phyloP scores from a whole-genome alignment of 2,113 vertebrate genomes.

The Nansenia antarctica region DNA sequence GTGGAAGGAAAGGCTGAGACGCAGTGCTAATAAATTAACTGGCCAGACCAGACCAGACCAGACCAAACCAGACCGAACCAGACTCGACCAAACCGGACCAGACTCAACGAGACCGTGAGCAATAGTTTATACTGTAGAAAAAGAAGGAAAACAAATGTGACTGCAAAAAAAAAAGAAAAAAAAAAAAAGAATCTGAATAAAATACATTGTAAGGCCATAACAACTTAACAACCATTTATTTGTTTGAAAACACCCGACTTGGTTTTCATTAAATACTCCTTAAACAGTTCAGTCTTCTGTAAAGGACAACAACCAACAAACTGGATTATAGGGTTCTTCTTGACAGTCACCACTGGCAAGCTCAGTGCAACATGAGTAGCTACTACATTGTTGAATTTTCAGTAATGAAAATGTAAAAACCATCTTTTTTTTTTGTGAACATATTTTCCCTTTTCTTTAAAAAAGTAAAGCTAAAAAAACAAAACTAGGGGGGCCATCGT shows the following conservation, averaged over 20 bases:
- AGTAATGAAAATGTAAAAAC: slow-evolving; percentile 97
- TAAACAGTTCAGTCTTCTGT: slow-evolving; percentile 97
- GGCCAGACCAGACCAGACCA: too few species aligned
- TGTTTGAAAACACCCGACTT: slow-evolving; percentile 91
- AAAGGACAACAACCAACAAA: slow-evolving; percentile 90
- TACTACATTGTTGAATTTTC: slow-evolving; percentile 90
- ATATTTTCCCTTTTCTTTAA: slow-evolving; percentile 80
- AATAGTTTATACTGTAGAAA: slow-evolving; percentile 91
- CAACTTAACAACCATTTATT: slow-evolving; percentile 90
- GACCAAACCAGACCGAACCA: too few species aligned
- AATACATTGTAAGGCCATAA: slow-evolving; percentile 86
- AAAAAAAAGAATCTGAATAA: slow-evolving; percentile 78
- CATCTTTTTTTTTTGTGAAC: slow-evolving; percentile 80
- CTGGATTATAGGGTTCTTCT: slow-evolving; percentile 89
- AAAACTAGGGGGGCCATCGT: slow-evolving; percentile 81
- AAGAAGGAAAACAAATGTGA: slow-evolving; percentile 80
- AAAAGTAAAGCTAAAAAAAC: slow-evolving; percentile 84
- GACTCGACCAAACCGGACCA: too few species aligned
- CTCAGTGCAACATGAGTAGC: slow-evolving; percentile 98
- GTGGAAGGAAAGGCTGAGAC: slow-evolving; percentile 86
- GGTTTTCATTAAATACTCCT: slow-evolving; percentile 97
- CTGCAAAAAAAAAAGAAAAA: slow-evolving; percentile 68
- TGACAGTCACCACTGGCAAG: slow-evolving; percentile 94
- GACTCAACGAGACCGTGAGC: slow-evolving; percentile 85
- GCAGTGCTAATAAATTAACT: slow-evolving; percentile 99